Evolutionary conservation across 2,113 vertebrate genomes (phyloP).

Genomic region (Helogale parvula): DNA sequence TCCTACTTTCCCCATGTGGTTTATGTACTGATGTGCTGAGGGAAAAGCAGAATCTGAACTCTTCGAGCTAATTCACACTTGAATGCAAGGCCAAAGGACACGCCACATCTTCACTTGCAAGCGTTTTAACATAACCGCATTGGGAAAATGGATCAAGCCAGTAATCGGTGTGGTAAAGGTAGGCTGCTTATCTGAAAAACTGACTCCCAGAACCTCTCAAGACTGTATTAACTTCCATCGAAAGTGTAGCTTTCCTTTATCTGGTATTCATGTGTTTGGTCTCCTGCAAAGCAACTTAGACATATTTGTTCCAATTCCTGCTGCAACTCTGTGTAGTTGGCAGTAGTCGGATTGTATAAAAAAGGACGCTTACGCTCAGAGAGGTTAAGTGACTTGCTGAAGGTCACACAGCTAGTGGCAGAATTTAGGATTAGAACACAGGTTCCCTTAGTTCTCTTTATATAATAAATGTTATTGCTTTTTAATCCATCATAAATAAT

Average conservation of each 20-base stretch:
- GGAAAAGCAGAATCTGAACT: background rate
- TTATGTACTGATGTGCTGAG: background rate
- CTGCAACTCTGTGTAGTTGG: background rate
- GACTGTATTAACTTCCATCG: background rate
- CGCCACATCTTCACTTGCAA: background rate
- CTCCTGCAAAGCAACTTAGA: background rate
- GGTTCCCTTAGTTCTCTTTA: background rate
- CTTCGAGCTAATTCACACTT: background rate
- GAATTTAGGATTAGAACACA: background rate
- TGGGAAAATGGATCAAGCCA: background rate
- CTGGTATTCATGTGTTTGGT: background rate
- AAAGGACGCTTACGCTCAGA: background rate
- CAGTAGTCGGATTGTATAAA: conserved; percentile 7
- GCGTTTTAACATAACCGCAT: background rate
- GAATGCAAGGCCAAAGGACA: background rate
- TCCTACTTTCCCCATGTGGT: background rate
- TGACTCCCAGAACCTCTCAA: background rate
- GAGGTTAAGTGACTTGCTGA: conserved; percentile 5
- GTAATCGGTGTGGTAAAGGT: background rate
- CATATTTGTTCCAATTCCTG: background rate
- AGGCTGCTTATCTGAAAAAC: background rate
- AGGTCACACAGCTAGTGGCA: background rate
- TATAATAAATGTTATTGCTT: background rate
- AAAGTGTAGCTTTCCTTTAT: background rate
- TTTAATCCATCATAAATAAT: background rate